Conservation (phyloP, 1,140 invertebrate genomes). For the Popillia japonica region DNA sequence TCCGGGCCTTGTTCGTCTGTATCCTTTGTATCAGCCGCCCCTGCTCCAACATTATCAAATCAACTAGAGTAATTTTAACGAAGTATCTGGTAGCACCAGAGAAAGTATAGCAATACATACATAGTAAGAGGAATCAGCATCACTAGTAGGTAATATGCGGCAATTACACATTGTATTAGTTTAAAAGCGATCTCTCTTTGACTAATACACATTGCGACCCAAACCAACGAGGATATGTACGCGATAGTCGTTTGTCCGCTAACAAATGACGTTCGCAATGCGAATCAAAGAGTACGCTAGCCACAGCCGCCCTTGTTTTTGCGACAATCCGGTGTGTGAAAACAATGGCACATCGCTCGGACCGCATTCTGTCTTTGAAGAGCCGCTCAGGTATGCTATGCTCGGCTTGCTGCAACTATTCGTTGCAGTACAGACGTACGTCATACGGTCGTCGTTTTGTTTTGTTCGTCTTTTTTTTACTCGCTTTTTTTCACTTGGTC, state of each 20-base stretch:
- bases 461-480: conserved; percentile 6
- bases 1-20: too few relatives aligned
- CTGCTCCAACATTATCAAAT: too few relatives aligned
- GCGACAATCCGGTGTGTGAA: conserved; percentile 57
- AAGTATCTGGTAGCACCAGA: too few relatives aligned
- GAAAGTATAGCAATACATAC: too few relatives aligned
- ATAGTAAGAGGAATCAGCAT: too few relatives aligned
- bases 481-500: neutral
- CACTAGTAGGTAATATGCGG: too few relatives aligned
- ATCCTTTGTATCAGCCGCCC: too few relatives aligned
- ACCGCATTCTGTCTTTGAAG: conserved; percentile 57
- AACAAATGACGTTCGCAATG: conserved; percentile 54
- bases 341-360: conserved; percentile 58
- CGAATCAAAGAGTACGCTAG: conserved; percentile 55
- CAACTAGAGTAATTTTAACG: too few relatives aligned
- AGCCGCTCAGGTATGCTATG: conserved; percentile 48
- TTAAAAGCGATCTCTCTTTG: neutral
- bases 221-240: neutral
- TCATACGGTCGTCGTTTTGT: conserved; percentile 20
- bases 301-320: conserved; percentile 56
- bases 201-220: neutral
- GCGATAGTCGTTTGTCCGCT: conserved; percentile 44
- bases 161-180: neutral
- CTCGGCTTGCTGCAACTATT: conserved; percentile 38
- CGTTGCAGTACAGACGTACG: conserved; percentile 37